Conservation (phyloP, 2,888 invertebrate genomes). For the Iphiclides podalirius region DNA sequence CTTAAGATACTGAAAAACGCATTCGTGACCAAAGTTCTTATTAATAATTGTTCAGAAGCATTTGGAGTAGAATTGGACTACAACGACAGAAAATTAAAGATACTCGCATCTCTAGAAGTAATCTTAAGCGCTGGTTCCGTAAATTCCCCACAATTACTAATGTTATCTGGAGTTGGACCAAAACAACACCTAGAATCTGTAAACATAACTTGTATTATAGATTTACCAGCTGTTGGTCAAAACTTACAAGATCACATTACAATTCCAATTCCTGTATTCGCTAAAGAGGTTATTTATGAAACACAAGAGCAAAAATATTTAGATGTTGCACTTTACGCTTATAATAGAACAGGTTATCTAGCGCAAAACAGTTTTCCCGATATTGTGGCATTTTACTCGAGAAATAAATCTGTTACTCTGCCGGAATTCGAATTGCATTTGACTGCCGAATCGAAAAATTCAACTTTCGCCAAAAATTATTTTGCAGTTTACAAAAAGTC, state of each 20-base stretch:
- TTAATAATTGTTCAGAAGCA: slow-evolving; percentile 56
- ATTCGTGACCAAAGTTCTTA: slow-evolving; percentile 67
- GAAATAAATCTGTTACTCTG: slow-evolving; percentile 40
- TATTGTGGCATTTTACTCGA: slow-evolving; percentile 49
- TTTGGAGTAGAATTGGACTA: slow-evolving; percentile 58
- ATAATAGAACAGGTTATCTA: slow-evolving; percentile 70
- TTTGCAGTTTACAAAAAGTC: slow-evolving; percentile 44
- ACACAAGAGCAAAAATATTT: slow-evolving; percentile 39
- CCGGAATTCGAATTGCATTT: slow-evolving; percentile 52
- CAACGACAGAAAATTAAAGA: slow-evolving; percentile 30
- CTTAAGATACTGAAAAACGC: slow-evolving; percentile 64
- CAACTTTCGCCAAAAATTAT: slow-evolving; percentile 1
- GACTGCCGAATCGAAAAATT: slow-evolving; percentile 45
- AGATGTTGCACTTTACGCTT: slow-evolving; percentile 66
- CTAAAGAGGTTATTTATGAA: slow-evolving; percentile 40
- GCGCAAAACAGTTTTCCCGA: slow-evolving; percentile 76
- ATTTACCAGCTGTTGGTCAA: slow-evolving; percentile 69
- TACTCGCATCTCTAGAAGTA: slow-evolving; percentile 57
- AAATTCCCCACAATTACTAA: slow-evolving; percentile 71
- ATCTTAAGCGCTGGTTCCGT: slow-evolving; percentile 70
- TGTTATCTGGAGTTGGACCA: slow-evolving; percentile 76
- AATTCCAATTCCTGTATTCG: slow-evolving; percentile 54
- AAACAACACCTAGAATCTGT: slow-evolving; percentile 49
- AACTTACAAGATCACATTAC: slow-evolving; percentile 77
- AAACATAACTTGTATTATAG: slow-evolving; percentile 50